Evolutionary conservation across 2,797 vertebrate genomes (phyloP), one percentile per base, ranked within the genome.

Genomic region (Sarcophilus harrisii): DNA sequence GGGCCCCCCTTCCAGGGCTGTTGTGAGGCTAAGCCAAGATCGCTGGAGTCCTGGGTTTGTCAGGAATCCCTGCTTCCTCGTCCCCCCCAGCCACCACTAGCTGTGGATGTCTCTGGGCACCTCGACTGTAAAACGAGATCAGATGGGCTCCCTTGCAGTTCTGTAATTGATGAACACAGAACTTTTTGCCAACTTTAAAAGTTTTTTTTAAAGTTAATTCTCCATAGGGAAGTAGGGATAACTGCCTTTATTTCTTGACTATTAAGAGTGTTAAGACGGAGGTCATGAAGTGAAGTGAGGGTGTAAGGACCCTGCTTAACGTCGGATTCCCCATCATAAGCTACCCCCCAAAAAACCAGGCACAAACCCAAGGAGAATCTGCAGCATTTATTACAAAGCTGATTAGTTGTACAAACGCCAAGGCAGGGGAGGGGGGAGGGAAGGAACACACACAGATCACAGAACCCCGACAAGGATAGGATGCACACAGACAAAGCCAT

Each of bases 321-420:
- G 14, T 27, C 24, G 57, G 59, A 55, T 45, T 54, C 90, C 49
- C 38, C 52, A 52, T 38, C 14, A 28, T 4, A 32, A 11, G 0
- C 30, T 91, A 57, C n/a, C 8, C 10, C 93, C 59, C 49, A 94
- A 97, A 97, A 62, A 87, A 87, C 8, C 21, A 49, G 0, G 1
- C 16, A 92, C 29, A 90, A n/a, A 4, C 90, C 95, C 95, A 10
- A 24, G 0, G 97, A 91, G 97, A 91, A 92, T 96, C 96, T 57
- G 98, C 98, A 98, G 98, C 97, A 97, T 98, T 99, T 98, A 98
- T 99, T 98, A 98, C 98, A 98, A 98, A 98, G 97, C 98, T 97
- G 97, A 95, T 9, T 58, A 92, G 96, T 98, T 90, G 97, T 98
- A 98, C 98, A 98, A 97, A 98, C 28, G 97, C 96, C 93, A 89